phyloP scores from a whole-genome alignment of 92 coral and sea anemone species.

The Siderastrea siderea region DNA sequence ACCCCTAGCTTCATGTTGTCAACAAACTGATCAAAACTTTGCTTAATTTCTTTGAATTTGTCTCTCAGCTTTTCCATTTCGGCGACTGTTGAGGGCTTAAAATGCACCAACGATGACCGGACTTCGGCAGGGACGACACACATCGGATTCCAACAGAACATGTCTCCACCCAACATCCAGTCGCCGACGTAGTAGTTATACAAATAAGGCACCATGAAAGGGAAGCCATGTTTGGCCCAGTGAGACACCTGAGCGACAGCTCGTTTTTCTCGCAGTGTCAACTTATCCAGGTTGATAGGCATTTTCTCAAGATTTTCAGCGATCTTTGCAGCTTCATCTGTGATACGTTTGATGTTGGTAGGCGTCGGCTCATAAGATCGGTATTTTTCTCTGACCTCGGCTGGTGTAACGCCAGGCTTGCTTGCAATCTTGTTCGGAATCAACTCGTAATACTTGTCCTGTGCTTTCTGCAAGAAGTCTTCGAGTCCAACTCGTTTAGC shows the following conservation, averaged over 20 bases:
- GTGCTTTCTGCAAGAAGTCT: conserved; percentile 62
- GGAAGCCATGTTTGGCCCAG: conserved; percentile 70
- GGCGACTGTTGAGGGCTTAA: conserved; percentile 61
- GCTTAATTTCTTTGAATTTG: conserved; percentile 55
- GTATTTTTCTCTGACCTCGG: conserved; percentile 46
- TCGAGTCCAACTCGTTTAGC: conserved; percentile 77
- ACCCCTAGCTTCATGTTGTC: conserved; percentile 72
- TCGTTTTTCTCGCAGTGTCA: conserved; percentile 65
- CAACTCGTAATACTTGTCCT: conserved; percentile 64
- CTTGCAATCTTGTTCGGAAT: conserved; percentile 70
- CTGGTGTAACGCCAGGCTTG: conserved; percentile 62
- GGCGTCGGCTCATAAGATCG: conserved; percentile 70
- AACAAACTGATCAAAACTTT: conserved; percentile 59
- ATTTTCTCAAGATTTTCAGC: conserved; percentile 45
- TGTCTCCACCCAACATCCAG: conserved; percentile 76
- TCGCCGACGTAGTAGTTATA: conserved; percentile 75
- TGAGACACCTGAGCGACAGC: conserved; percentile 60
- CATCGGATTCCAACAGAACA: conserved; percentile 71
- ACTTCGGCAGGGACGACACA: conserved; percentile 30
- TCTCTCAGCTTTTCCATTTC: conserved; percentile 68
- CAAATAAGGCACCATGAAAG: conserved; percentile 68
- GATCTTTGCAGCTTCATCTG: conserved; percentile 61
- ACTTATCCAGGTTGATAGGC: conserved; percentile 40
- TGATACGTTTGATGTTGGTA: conserved; percentile 40
- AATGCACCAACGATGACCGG: conserved; percentile 19